Percentiles rank a stretch among this genome's conserved stretches.
These are phyloP conservation scores for Megalonaias nervosa DNA, from an alignment of 1,140 invertebrate species.

Conservation along the genomic window DNA sequence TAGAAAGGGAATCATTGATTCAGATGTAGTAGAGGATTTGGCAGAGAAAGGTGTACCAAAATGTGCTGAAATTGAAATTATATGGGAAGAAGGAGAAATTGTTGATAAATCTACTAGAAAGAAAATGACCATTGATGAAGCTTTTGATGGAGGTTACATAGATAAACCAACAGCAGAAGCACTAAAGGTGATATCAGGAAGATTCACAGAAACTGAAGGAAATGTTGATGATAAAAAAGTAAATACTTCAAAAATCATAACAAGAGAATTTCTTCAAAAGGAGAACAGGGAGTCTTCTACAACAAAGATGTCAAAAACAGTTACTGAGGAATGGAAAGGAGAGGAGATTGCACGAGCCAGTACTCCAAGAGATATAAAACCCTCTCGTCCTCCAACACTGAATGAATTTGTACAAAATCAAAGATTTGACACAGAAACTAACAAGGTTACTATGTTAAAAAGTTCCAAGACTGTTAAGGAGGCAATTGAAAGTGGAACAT, in stretches of 20 bases:
- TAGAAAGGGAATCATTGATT: conserved; percentile 86
- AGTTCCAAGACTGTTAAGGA: conserved; percentile 53
- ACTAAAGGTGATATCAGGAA: conserved; percentile 52
- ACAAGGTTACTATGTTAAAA: too few relatives aligned
- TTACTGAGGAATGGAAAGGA: too few relatives aligned
- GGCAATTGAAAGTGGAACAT: conserved; percentile 55
- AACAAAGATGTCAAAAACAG: too few relatives aligned
- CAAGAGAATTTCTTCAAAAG: too few relatives aligned
- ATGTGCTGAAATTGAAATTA: conserved; percentile 62
- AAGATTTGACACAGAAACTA: conserved; percentile 8
- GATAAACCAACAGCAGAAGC: conserved; percentile 63
- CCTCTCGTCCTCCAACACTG: not conserved
- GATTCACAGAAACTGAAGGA: conserved; percentile 2
- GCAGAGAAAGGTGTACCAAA: conserved; percentile 77
- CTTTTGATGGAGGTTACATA: conserved; percentile 84
- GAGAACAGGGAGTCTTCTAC: too few relatives aligned
- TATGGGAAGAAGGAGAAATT: conserved; percentile 61
- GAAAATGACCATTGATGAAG: conserved; percentile 82
- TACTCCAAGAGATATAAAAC: too few relatives aligned
- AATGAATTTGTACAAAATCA: conserved; percentile 27
- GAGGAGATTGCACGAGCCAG: too few relatives aligned
- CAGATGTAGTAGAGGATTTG: conserved; percentile 80
- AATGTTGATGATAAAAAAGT: too few relatives aligned
- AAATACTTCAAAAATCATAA: too few relatives aligned
- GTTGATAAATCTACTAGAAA: conserved; percentile 86